phyloP scores from a whole-genome alignment of 1,140 invertebrate species.

The Neoseiulus cucumeris region DNA sequence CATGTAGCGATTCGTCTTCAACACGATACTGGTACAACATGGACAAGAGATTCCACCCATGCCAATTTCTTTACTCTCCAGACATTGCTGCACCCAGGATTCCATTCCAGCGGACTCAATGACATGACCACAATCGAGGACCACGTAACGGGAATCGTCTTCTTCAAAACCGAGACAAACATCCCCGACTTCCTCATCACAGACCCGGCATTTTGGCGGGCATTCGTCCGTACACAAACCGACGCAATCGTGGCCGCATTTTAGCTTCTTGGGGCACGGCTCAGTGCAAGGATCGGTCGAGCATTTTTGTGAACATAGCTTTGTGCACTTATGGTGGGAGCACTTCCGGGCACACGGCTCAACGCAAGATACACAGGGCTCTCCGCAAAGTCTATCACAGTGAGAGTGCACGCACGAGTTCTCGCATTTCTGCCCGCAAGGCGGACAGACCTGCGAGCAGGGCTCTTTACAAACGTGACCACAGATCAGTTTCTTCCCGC shows the following conservation, averaged over 20 bases:
- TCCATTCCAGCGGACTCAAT: conserved; percentile 38
- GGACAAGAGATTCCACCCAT: conserved; percentile 41
- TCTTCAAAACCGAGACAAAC: conserved; percentile 34
- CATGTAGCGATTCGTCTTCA: conserved; percentile 37
- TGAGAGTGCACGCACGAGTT: conserved; percentile 18
- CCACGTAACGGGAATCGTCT: conserved; percentile 31
- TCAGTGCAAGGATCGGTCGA: conserved; percentile 33
- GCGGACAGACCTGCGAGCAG: conserved; percentile 21
- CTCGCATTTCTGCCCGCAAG: conserved; percentile 19
- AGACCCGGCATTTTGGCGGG: conserved; percentile 28
- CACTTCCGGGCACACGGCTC: conserved; percentile 28
- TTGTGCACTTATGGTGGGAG: conserved; percentile 35
- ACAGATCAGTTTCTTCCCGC: conserved; percentile 26
- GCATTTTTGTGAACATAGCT: conserved; percentile 38
- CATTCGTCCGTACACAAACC: conserved; percentile 46
- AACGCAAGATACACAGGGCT: conserved; percentile 17
- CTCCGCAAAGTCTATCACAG: conserved; percentile 17
- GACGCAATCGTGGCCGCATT: conserved; percentile 44
- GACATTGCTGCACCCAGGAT: conserved; percentile 29
- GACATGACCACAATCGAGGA: conserved; percentile 40
- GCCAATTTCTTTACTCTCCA: conserved; percentile 18
- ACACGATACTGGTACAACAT: conserved; percentile 40
- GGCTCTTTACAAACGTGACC: conserved; percentile 25
- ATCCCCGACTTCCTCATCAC: conserved; percentile 33
- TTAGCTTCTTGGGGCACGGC: conserved; percentile 31